Base-by-base conservation (phyloP, 2,113 vertebrate genomes). In the Balaenoptera acutorostrata region DNA sequence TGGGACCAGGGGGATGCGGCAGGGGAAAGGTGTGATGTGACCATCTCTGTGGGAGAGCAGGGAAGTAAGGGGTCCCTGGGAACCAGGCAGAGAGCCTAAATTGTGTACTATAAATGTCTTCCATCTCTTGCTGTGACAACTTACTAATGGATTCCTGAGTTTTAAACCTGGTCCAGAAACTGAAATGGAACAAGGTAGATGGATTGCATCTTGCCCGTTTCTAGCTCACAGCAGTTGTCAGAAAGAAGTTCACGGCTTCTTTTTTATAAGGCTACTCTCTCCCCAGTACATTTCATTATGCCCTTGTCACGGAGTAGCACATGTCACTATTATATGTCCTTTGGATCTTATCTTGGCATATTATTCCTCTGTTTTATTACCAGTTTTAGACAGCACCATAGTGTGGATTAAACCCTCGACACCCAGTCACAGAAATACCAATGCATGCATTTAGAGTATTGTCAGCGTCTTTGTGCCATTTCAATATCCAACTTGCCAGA, bases 401-500 rank as follows among this genome's bases (percentile, higher is more conserved):
- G 90, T 91, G 64, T 57, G 82, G 91, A 95, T 97, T 92, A 97
- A 97, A 87, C 95, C 25, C 39, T 86, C 9, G 39, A 81, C 13
- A 31, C 95, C 27, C 80, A 95, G 46, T 74, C 97, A 85, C 2
- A 18, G 92, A 92, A 97, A 95, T 92, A 63, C 71, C 7, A n/a
- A 63, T n/a, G 49, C 74, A 93, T 98, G 97, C 92, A 93, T 97
- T 96, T 95, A 93, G 86, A 97, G 9, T 36, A 57, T 81, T 98
- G 93, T 95, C 96, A 97, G 96, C 84, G 31, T 20, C 66, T 63
- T n/a, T 69, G 39, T 88, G 71, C 85, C 71, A 36, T 94, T 97
- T 98, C 93, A 83, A 68, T 94, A 96, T 90, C 97, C 95, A 82
- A 29, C 66, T 97, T 97, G 74, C 85, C 88, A 75, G 88, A 93